Base-by-base conservation (phyloP, 2,888 invertebrate genomes). In the Watsonalla binaria region DNA sequence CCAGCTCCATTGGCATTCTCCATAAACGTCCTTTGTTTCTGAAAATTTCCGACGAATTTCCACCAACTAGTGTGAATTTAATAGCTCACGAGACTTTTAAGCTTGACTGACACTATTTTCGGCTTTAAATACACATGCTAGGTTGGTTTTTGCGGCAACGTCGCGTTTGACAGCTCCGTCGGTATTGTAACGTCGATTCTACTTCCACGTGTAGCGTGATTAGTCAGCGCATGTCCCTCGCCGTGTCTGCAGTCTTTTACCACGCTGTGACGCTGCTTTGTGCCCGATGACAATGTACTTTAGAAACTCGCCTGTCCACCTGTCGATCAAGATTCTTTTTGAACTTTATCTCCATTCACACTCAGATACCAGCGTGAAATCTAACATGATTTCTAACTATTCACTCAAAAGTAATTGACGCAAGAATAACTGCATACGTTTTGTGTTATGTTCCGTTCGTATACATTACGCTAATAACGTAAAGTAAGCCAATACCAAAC, bases 81-180 rank as follows among this genome's bases (percentile, higher is more conserved):
- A 62, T 70, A 68, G 72, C 68, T 69, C 66, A 73, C 70, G 66
- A 62, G 56, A 57, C 62, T 57, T 60, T 61, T 60, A 68, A 60
- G 66, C 59, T 63, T 70, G 68, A 72, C 60, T 69, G 75, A 72
- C 75, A 65, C 71, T 72, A 74, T 80, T 83, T 82, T 76, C 75
- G 74, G 69, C 74, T 74, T 76, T 76, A 79, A 82, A 76, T 70
- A 74, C 74, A 63, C 64, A 65, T 80, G 78, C 80, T 74, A 64
- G 59, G 53, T 51, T 52, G 55, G 62, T 58, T 59, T 56, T 54
- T 45, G 35, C 57, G 45, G 57, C 55, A 55, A 61, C 58, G 60
- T 61, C 62, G 55, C 71, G 74, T 80, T 80, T 82, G 86, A 84
- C 83, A 80, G 79, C 63, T 53, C 70, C 74, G 78, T 78, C 75